Percentiles rank a stretch among this genome's conserved stretches.
phyloP scores from a whole-genome alignment of 2,888 invertebrate species.

The Thera obeliscata region DNA sequence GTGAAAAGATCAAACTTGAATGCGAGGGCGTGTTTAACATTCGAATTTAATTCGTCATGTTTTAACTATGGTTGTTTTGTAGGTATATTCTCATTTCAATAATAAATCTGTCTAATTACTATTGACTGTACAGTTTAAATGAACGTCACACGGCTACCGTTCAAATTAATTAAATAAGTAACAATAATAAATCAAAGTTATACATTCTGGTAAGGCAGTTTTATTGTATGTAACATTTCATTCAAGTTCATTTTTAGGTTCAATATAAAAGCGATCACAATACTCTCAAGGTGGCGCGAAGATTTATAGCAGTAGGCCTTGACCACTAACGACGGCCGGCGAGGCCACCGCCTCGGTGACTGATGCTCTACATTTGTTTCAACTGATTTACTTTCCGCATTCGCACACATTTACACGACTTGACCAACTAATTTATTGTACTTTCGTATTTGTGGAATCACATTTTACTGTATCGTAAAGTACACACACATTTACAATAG shows the following conservation, averaged over 20 bases:
- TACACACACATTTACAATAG: slow-evolving; percentile 28
- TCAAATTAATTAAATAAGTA: too few species aligned
- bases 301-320: slow-evolving; percentile 75
- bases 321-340: slow-evolving; percentile 77
- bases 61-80: too few species aligned
- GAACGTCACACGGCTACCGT: too few species aligned
- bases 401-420: slow-evolving; percentile 64
- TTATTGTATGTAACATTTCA: slow-evolving; percentile 31
- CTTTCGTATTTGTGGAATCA: slow-evolving; percentile 48
- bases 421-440: slow-evolving; percentile 56
- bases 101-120: too few species aligned
- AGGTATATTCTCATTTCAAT: too few species aligned
- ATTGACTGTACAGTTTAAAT: too few species aligned
- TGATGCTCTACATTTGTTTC: slow-evolving; percentile 81
- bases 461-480: slow-evolving; percentile 19
- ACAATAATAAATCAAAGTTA: slow-evolving; percentile 56
- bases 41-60: too few species aligned
- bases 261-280: slow-evolving; percentile 56
- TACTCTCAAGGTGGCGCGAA: slow-evolving; percentile 73
- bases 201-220: slow-evolving; percentile 35
- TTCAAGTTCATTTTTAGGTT: slow-evolving; percentile 14
- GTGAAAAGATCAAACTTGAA: neutral
- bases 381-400: slow-evolving; percentile 78
- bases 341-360: slow-evolving; percentile 64
- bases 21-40: too few species aligned